These are phyloP conservation scores for Sipha maydis DNA, from an alignment of 2,888 invertebrate genomes.

Conservation along the genomic window DNA sequence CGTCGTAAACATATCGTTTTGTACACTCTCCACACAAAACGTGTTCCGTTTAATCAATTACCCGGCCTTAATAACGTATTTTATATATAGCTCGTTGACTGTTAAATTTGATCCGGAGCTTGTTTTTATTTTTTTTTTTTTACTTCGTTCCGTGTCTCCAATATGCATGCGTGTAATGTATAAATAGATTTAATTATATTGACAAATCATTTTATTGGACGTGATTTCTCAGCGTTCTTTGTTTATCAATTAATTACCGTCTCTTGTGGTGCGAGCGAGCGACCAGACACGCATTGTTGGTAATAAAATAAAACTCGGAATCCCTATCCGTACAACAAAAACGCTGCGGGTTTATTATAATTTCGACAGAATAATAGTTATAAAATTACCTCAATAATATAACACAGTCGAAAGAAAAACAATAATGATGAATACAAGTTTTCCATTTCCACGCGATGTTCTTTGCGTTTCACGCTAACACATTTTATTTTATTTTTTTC, in stretches of 20 bases:
- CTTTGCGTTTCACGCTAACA: neutral
- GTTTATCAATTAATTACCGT: conserved; percentile 14
- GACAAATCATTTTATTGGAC: conserved; percentile 27
- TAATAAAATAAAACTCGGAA: neutral
- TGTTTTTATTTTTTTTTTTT: neutral
- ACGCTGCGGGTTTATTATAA: neutral
- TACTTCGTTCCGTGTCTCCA: neutral
- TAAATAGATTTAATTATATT: conserved; percentile 8
- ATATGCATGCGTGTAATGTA: neutral
- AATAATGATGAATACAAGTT: neutral
- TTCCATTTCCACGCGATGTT: neutral
- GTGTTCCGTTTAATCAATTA: neutral
- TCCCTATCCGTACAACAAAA: neutral
- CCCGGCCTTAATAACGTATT: neutral
- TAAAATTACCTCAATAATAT: neutral
- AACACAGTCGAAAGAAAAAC: neutral
- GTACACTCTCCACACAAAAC: neutral
- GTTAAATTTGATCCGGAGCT: neutral
- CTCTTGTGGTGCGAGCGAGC: neutral
- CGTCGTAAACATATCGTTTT: neutral
- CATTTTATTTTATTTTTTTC: neutral
- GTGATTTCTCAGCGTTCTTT: conserved; percentile 7
- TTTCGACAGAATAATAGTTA: neutral
- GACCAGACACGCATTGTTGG: neutral
- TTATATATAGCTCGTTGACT: neutral